Evolutionary conservation across 2,888 invertebrate genomes (phyloP).

Genomic region (Villa cingulata): DNA sequence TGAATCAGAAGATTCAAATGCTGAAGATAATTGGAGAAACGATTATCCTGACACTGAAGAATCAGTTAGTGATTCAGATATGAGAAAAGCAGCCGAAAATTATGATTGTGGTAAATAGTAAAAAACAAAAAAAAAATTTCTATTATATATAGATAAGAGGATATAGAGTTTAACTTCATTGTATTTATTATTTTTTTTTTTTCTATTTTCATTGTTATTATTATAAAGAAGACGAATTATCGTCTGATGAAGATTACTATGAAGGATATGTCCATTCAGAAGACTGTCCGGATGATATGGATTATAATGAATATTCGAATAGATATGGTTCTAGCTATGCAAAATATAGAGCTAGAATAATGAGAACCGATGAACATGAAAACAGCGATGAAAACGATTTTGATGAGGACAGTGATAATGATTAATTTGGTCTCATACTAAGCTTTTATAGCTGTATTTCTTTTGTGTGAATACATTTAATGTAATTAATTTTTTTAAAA

Average conservation of each 20-base stretch:
- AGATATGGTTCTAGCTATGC: constrained; percentile 53
- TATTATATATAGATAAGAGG: not conserved
- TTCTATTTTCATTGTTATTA: not conserved
- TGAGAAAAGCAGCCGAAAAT: constrained; percentile 42
- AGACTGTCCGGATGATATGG: constrained; percentile 29
- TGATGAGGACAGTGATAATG: not conserved
- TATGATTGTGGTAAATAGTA: not conserved
- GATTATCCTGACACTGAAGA: constrained; percentile 63
- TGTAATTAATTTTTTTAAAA: no score
- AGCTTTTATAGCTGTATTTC: no score
- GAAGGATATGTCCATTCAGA: constrained; percentile 35
- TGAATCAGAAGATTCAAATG: constrained; percentile 60
- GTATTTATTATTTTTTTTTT: not conserved
- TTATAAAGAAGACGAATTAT: constrained; percentile 17
- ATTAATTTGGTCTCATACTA: no score
- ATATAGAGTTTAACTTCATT: not conserved
- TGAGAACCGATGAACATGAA: constrained; percentile 18
- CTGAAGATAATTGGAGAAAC: constrained; percentile 62
- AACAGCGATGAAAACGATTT: constrained; percentile 9
- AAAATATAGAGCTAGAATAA: constrained; percentile 46
- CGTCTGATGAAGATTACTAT: constrained; percentile 18
- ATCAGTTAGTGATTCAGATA: constrained; percentile 44
- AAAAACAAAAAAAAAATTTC: no score
- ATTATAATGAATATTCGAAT: constrained; percentile 38
- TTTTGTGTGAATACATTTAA: no score